Evolutionary conservation across 1,140 invertebrate genomes (phyloP).

Genomic region (Zeugodacus cucurbitae): DNA sequence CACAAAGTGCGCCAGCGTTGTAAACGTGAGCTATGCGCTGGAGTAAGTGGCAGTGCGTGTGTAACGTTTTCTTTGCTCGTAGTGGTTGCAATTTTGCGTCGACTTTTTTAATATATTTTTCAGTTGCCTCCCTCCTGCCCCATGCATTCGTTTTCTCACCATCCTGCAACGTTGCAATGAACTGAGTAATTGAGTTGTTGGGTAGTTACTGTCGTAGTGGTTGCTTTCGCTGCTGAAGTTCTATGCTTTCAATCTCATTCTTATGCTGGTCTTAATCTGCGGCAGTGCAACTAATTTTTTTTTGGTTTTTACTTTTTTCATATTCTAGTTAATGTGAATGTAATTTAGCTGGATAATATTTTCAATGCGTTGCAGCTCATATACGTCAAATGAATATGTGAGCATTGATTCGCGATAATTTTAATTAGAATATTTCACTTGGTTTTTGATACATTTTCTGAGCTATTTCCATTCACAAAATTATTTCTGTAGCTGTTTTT

Average conservation of each 20-base stretch:
- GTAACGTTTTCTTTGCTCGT: not conserved
- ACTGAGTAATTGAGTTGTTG: slow-evolving; percentile 16
- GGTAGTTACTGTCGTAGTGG: not conserved
- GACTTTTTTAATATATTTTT: not conserved
- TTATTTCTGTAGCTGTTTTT: too few relatives aligned
- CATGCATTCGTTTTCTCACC: not conserved
- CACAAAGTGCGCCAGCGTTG: not conserved
- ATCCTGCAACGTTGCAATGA: not conserved
- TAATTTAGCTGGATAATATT: not conserved
- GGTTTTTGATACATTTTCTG: too few relatives aligned
- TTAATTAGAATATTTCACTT: too few relatives aligned
- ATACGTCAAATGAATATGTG: not conserved
- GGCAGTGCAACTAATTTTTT: not conserved
- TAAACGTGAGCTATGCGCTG: not conserved
- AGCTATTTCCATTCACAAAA: too few relatives aligned
- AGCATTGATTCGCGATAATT: too few relatives aligned
- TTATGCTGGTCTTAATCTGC: slow-evolving; percentile 8
- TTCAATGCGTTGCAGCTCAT: not conserved
- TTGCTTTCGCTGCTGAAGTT: not conserved
- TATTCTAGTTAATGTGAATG: not conserved
- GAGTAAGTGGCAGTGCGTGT: not conserved
- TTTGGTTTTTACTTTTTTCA: not conserved
- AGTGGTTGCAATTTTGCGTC: not conserved
- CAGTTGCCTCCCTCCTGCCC: not conserved
- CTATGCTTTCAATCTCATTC: not conserved